Evolutionary conservation across 2,797 vertebrate genomes (phyloP).

Genomic region (Dendrocincla tyrannina): DNA sequence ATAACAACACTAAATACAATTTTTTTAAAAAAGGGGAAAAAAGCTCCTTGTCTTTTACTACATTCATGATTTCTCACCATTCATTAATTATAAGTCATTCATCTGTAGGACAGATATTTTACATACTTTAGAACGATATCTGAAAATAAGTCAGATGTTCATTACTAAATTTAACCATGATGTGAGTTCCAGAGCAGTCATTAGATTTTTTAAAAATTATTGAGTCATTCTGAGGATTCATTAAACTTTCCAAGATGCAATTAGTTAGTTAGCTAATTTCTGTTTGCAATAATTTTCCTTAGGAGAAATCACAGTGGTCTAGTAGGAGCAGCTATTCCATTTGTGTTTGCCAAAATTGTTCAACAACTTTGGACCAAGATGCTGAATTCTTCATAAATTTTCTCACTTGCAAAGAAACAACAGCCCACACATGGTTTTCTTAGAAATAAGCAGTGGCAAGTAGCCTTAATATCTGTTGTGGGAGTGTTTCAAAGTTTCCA

Average conservation of each 20-base stretch:
- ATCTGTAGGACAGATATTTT: neutral
- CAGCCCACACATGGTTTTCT: neutral
- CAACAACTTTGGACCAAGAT: neutral
- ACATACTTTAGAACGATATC: neutral
- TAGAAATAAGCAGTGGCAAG: neutral
- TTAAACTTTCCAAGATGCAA: neutral
- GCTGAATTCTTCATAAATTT: neutral
- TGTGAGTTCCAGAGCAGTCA: neutral
- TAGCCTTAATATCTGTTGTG: neutral
- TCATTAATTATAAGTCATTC: neutral
- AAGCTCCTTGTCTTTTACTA: neutral
- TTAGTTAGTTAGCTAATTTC: neutral
- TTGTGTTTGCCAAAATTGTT: neutral
- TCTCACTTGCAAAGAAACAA: neutral
- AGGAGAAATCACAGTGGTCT: neutral
- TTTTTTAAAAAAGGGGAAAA: neutral
- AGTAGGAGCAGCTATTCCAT: neutral
- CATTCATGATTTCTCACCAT: neutral
- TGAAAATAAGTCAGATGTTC: neutral
- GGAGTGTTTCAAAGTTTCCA: neutral
- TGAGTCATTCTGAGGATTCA: neutral
- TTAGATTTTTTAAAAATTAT: neutral
- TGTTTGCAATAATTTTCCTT: neutral
- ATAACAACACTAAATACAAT: neutral
- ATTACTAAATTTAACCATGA: neutral